Evolutionary conservation across 2,797 vertebrate genomes (phyloP).

Genomic region (Chaetodon trifasciatus): DNA sequence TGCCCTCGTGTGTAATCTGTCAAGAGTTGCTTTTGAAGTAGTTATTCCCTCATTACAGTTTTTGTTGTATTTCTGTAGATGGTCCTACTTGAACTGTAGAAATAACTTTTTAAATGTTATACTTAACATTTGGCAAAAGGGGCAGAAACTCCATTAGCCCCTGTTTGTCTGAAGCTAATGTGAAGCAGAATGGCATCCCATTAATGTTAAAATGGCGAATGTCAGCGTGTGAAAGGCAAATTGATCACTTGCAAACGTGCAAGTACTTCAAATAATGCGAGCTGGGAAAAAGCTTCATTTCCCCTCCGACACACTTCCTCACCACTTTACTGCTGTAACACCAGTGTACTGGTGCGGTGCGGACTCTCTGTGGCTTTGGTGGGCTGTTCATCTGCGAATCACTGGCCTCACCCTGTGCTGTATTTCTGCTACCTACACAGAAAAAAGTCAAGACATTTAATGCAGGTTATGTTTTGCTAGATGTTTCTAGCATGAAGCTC

Average conservation of each 20-base stretch:
- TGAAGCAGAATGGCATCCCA: conserved; percentile 63
- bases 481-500: conserved; percentile 45
- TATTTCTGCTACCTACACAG: conserved; percentile 61
- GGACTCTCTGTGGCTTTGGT: conserved; percentile 78
- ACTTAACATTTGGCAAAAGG: conserved; percentile 50
- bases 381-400: conserved; percentile 45
- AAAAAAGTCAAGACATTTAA: conserved; percentile 18
- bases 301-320: conserved; percentile 83
- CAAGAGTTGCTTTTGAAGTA: conserved; percentile 49
- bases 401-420: conserved; percentile 56
- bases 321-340: conserved; percentile 91
- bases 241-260: conserved; percentile 89
- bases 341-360: conserved; percentile 85
- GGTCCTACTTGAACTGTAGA: conserved; percentile 74
- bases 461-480: conserved; percentile 51
- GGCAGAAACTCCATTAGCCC: conserved; percentile 47
- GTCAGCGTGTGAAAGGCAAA: conserved; percentile 72
- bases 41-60: conserved; percentile 30
- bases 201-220: conserved; percentile 40
- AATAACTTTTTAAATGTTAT: conserved; percentile 56
- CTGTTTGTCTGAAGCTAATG: conserved; percentile 60
- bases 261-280: conserved; percentile 76
- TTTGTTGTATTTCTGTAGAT: conserved; percentile 58
- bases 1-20: conserved; percentile 49
- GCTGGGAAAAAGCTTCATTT: conserved; percentile 76